Base-by-base conservation (phyloP, 2,888 invertebrate species). In the Crioceris asparagi region DNA sequence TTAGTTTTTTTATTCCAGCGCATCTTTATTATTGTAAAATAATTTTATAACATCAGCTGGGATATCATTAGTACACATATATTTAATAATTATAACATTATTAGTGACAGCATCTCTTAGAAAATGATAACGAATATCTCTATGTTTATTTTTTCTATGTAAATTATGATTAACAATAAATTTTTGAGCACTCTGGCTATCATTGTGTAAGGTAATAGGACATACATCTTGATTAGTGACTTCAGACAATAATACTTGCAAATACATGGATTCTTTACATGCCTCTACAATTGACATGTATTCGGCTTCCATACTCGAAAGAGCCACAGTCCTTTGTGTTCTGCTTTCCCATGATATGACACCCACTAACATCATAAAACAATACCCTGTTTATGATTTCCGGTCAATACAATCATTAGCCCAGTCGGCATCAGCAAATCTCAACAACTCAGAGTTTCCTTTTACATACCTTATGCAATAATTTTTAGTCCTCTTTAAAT, bases 21-120 rank as follows among this genome's bases (percentile, higher is more conserved):
- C n/a, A n/a, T n/a, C n/a, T n/a, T n/a, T n/a, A n/a, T n/a, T n/a
- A n/a, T n/a, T n/a, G n/a, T n/a, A n/a, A n/a, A n/a, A n/a, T n/a
- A n/a, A n/a, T n/a, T n/a, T n/a, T n/a, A n/a, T n/a, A 21, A 32
- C 16, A 32, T 32, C 32, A 15, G 32, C 32, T 7, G 32, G 32
- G 17, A 32, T 32, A 32, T 32, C 18, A 32, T 17, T 17, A n/a
- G 17, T 32, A 10, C 12, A 18, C 17, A 32, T 17, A 32, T 32
- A 32, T 32, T 32, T 11, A 17, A 32, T 10, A 17, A 12, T 11
- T n/a, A 32, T 15, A 8, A 32, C 7, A 12, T 32, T 32, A 17
- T 18, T 17, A 10, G 7, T 15, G n/a, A 32, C 17, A 2, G 32
- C 32, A 14, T 32, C 32, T 10, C 18, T 11, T 10, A 32, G 8